Percentiles rank a stretch among this genome's conserved stretches.
Evolutionary conservation across 1,140 invertebrate genomes (phyloP).

Genomic region (Lanistes nyassanus): DNA sequence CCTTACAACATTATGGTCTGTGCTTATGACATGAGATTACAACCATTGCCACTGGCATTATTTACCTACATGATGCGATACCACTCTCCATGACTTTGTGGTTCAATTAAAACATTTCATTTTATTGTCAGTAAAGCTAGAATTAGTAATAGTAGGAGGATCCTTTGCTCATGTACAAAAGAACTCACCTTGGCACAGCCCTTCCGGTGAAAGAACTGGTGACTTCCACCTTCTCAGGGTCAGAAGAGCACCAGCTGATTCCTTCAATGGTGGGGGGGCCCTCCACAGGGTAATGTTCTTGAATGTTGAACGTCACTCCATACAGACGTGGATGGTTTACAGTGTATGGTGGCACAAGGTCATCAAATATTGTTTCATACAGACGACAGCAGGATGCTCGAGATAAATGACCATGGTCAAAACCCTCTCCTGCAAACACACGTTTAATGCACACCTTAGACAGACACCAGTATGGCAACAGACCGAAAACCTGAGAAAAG

Average conservation of each 20-base stretch:
- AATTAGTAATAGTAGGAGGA: too few species aligned
- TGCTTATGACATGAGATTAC: too few species aligned
- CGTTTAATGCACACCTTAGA: neutral
- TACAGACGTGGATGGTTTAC: slow-evolving; percentile 46
- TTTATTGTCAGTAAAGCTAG: too few species aligned
- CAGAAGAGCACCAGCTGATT: slow-evolving; percentile 49
- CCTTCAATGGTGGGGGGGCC: slow-evolving; percentile 28
- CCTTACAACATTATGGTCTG: too few species aligned
- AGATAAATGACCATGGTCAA: slow-evolving; percentile 65
- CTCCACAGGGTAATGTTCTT: slow-evolving; percentile 18
- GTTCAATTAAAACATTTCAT: too few species aligned
- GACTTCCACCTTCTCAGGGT: slow-evolving; percentile 45
- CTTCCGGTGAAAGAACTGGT: slow-evolving; percentile 42
- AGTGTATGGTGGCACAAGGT: slow-evolving; percentile 37
- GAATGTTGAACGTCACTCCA: slow-evolving; percentile 24
- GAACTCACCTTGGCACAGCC: neutral
- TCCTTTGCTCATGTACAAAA: neutral
- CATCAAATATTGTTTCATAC: slow-evolving; percentile 40
- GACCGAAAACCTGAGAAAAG: too few species aligned
- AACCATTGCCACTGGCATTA: too few species aligned
- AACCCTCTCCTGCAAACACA: slow-evolving; percentile 53
- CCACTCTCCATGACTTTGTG: too few species aligned
- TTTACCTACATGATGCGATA: too few species aligned
- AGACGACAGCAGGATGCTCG: slow-evolving; percentile 67
- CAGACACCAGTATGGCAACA: too few species aligned